These are phyloP conservation scores for Poeciliopsis infans DNA, from an alignment of 2,797 vertebrate species.

Conservation along the genomic window DNA sequence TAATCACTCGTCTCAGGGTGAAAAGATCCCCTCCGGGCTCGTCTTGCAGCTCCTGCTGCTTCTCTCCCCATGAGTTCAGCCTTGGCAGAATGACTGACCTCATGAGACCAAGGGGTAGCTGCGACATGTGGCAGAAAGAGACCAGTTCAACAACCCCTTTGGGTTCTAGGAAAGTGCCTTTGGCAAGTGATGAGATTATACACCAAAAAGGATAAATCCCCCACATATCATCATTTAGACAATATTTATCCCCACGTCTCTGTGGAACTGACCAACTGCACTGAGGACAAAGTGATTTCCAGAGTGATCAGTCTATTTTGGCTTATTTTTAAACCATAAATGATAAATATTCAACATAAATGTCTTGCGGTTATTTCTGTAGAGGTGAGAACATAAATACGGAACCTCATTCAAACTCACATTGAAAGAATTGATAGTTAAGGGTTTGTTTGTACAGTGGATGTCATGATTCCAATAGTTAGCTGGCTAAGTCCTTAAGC, in stretches of 20 bases:
- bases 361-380: not conserved
- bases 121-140: slow-evolving; percentile 56
- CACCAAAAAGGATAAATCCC: slow-evolving; percentile 34
- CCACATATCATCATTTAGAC: slow-evolving; percentile 50
- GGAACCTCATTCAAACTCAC: not conserved
- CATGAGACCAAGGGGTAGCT: slow-evolving; percentile 62
- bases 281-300: slow-evolving; percentile 35
- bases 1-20: slow-evolving; percentile 81
- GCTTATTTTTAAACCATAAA: not conserved
- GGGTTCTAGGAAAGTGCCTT: slow-evolving; percentile 61
- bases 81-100: slow-evolving; percentile 72
- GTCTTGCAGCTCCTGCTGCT: slow-evolving; percentile 67
- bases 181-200: slow-evolving; percentile 62
- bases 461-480: not conserved
- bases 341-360: not conserved
- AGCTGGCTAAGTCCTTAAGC: not conserved
- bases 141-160: slow-evolving; percentile 62
- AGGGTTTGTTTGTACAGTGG: not conserved
- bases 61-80: slow-evolving; percentile 67
- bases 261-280: slow-evolving; percentile 49
- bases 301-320: not conserved
- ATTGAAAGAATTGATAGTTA: not conserved
- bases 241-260: slow-evolving; percentile 44
- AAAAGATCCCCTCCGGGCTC: slow-evolving; percentile 77
- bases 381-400: not conserved